These are phyloP conservation scores for Nymphalis urticae DNA, from an alignment of 2,888 invertebrate species.

Conservation along the genomic window DNA sequence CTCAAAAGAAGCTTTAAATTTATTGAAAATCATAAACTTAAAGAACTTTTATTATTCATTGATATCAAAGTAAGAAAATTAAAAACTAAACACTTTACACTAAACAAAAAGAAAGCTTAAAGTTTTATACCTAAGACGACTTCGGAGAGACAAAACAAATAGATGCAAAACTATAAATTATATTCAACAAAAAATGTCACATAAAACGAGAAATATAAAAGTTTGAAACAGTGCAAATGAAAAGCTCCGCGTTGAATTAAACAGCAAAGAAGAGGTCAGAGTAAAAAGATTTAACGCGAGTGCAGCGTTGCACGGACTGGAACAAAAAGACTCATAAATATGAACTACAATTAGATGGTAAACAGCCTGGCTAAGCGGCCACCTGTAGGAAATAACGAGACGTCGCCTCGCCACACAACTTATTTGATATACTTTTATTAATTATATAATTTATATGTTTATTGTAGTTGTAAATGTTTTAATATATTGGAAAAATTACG, in stretches of 20 bases:
- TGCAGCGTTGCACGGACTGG: constrained; percentile 36
- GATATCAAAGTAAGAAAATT: not conserved
- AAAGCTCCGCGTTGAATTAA: constrained; percentile 40
- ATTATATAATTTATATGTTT: constrained; percentile 14
- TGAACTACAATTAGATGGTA: constrained; percentile 59
- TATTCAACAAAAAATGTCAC: constrained; percentile 5
- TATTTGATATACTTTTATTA: constrained; percentile 9
- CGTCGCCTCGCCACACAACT: constrained; percentile 7
- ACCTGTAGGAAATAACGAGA: constrained; percentile 53
- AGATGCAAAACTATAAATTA: constrained; percentile 14
- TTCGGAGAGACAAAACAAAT: not conserved
- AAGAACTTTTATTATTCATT: not conserved
- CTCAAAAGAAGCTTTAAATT: not conserved
- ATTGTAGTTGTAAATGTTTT: not conserved
- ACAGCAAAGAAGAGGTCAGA: constrained; percentile 37
- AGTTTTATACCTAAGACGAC: no score
- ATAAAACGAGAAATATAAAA: constrained; percentile 14
- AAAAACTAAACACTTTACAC: no score
- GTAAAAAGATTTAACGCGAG: constrained; percentile 47
- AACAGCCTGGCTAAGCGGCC: constrained; percentile 45
- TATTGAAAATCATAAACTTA: not conserved
- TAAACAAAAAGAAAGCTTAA: no score
- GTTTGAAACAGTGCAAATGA: constrained; percentile 32
- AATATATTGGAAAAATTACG: not conserved
- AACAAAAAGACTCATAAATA: constrained; percentile 61